A percentile compares a stretch with the other conserved stretches of the same genome.
Conservation (phyloP, 64 coral and sea anemone genomes). For the Montipora foliosa region DNA sequence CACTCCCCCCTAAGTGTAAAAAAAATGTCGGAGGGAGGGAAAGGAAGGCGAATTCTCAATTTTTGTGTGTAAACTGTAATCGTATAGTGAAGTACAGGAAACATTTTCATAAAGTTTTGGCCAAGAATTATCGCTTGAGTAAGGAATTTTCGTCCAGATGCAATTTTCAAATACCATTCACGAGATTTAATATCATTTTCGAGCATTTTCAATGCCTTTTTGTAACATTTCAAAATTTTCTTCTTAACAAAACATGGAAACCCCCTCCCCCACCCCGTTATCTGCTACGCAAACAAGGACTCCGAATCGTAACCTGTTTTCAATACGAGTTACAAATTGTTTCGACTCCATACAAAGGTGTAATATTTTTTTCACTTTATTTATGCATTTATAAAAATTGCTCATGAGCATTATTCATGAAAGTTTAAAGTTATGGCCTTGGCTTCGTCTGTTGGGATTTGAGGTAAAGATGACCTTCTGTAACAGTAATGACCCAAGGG, state of each 20-base stretch:
- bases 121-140: background rate
- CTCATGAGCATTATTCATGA: background rate
- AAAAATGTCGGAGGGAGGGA: background rate
- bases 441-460: background rate
- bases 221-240: background rate
- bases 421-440: background rate
- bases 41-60: background rate
- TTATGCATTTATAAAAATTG: constrained; percentile 26
- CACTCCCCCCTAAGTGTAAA: background rate
- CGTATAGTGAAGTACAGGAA: background rate
- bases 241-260: background rate
- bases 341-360: constrained; percentile 30
- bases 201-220: constrained; percentile 22
- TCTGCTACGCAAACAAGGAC: constrained; percentile 38
- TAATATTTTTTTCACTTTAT: constrained; percentile 61
- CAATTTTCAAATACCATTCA: background rate
- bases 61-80: background rate
- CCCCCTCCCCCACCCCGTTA: background rate
- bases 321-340: constrained; percentile 19
- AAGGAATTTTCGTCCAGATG: background rate
- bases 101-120: background rate
- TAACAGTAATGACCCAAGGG: background rate
- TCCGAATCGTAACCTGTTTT: constrained; percentile 15
- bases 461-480: background rate
- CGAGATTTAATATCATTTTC: constrained; percentile 49